Conservation (phyloP, 2,113 vertebrate genomes). For the Barbus barbus region DNA sequence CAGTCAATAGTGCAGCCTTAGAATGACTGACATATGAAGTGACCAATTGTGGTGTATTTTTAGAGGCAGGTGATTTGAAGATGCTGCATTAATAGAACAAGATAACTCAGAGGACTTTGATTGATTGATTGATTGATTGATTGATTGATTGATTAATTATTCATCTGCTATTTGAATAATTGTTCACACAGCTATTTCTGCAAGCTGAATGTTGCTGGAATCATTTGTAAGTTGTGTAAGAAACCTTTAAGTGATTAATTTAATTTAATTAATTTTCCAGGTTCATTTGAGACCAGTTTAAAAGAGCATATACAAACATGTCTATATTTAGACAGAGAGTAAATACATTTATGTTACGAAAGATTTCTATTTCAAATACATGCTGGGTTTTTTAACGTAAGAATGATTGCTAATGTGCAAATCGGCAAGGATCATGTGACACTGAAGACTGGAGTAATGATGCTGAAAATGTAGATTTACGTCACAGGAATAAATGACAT, state of each 20-base stretch:
- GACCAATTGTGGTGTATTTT: neutral
- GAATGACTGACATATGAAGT: neutral
- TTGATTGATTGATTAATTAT: neutral
- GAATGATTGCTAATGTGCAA: neutral
- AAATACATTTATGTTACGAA: neutral
- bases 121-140: neutral
- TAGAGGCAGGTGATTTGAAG: neutral
- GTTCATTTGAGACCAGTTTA: neutral
- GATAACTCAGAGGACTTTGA: neutral
- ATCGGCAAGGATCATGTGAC: neutral
- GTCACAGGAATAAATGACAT: too few relatives aligned
- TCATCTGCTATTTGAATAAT: neutral
- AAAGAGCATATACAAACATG: too few relatives aligned
- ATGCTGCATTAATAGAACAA: too few relatives aligned
- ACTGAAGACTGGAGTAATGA: too few relatives aligned
- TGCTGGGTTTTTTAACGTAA: too few relatives aligned
- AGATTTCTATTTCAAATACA: neutral
- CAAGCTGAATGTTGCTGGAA: neutral
- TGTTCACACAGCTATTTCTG: neutral
- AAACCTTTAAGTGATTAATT: neutral
- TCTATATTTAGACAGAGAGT: neutral
- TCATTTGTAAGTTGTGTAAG: neutral
- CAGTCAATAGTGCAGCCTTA: neutral
- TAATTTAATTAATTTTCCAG: too few relatives aligned
- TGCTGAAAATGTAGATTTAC: too few relatives aligned